Evolutionary conservation across 2,113 vertebrate species (phyloP), one percentile per base, ranked within the genome.

Genomic region (Sander vitreus): DNA sequence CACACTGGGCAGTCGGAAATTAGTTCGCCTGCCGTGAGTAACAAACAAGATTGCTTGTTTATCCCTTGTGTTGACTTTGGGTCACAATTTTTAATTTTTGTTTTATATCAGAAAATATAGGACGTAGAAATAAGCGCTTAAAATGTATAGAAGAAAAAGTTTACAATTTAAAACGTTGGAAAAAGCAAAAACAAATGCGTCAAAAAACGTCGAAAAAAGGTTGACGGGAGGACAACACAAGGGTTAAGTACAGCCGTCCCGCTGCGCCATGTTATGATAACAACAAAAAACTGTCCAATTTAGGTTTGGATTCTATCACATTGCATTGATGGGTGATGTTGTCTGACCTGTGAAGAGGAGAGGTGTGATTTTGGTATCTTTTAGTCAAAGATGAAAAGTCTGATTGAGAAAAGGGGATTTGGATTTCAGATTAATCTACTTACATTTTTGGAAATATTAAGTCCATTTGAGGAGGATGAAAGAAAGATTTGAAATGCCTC

Each of bases 21-120:
- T 1, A 87, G 66, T 67, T 81, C 66, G 78, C 78, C 81, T 16
- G 57, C 48, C 19, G 9, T 51, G 60, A 74, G 58, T 50, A 62
- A 65, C 80, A 80, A 86, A 78, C 63, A 76, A 77, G 82, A 83
- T 81, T 10, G 68, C 76, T 81, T 89, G 86, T 89, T 88, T 77
- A 86, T 75, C n/a, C n/a, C n/a, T n/a, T n/a, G n/a, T n/a, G n/a
- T n/a, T n/a, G n/a, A n/a, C n/a, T n/a, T n/a, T n/a, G n/a, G n/a
- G n/a, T n/a, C n/a, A n/a, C n/a, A n/a, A n/a, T n/a, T n/a, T n/a
- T n/a, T n/a, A n/a, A n/a, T n/a, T n/a, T n/a, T n/a, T n/a, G n/a
- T n/a, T n/a, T n/a, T n/a, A n/a, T n/a, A n/a, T n/a, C n/a, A n/a
- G n/a, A n/a, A n/a, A n/a, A n/a, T n/a, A n/a, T n/a, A n/a, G n/a